Percentiles rank a stretch among this genome's conserved stretches.
These are phyloP conservation scores for Lordiphosa fenestrarum DNA, from an alignment of 2,888 invertebrate genomes.

Conservation along the genomic window DNA sequence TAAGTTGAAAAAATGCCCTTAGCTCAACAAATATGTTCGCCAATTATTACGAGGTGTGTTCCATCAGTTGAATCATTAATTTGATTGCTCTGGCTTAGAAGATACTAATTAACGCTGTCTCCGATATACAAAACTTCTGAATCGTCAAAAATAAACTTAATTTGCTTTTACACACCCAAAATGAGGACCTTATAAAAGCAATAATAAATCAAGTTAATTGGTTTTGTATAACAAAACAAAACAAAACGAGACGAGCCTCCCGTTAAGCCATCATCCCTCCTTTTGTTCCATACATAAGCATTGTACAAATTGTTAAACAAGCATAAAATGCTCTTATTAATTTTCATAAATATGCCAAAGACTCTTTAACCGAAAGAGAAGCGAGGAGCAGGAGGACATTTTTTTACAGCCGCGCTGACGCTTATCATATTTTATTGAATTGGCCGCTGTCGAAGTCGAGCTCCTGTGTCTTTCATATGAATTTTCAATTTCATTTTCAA, in stretches of 20 bases:
- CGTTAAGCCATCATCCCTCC: background rate
- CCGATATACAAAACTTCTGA: too few species aligned
- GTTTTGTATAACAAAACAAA: conserved; percentile 17
- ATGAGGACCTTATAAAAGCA: conserved; percentile 24
- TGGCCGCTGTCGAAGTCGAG: conserved; percentile 33
- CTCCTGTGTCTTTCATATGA: conserved; percentile 47
- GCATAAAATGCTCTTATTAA: conserved; percentile 38
- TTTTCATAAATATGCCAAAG: conserved; percentile 33
- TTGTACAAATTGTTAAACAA: conserved; percentile 49
- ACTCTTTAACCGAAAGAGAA: conserved; percentile 4
- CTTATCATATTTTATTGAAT: conserved; percentile 62
- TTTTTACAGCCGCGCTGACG: conserved; percentile 35
- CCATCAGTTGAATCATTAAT: too few species aligned
- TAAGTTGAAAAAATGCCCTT: too few species aligned
- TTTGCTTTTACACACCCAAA: conserved; percentile 3
- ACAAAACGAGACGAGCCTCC: conserved; percentile 7
- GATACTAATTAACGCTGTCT: too few species aligned
- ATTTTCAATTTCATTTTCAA: conserved; percentile 67
- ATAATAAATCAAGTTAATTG: conserved; percentile 64
- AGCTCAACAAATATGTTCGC: too few species aligned
- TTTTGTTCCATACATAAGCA: conserved; percentile 32
- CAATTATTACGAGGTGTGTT: too few species aligned
- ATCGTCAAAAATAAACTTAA: conserved; percentile 5
- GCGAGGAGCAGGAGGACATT: conserved; percentile 48
- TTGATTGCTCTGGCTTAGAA: too few species aligned